Evolutionary conservation across 2,113 vertebrate genomes (phyloP), one percentile per base, ranked within the genome.

Genomic region (Datnioides undecimradiatus): DNA sequence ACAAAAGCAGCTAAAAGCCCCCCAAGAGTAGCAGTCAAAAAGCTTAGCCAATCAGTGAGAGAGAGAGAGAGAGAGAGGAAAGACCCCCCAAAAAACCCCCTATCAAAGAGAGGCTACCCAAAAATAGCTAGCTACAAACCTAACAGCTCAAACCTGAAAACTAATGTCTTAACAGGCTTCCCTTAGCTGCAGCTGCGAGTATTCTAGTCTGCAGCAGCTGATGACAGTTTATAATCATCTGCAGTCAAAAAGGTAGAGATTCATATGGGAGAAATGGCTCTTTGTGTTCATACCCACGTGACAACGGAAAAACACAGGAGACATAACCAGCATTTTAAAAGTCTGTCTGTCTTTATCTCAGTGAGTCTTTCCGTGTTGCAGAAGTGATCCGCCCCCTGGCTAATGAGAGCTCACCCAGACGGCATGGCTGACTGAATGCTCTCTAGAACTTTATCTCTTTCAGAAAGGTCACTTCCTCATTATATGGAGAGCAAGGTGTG

Each of bases 401-500:
- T 38, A 36, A 43, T 6, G 4, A 34, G 27, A 55, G 40, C 12
- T 43, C 21, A 17, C 13, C 27, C 25, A 38, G 45, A 38, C 17
- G 46, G 63, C 41, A 40, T 0, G 2, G 8, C 36, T 49, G 54
- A 84, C 25, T 67, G 63, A 34, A 73, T 6, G 21, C 19, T 72
- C n/a, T 64, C 14, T 12, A 19, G 16, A 27, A 19, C 31, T 43
- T 69, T 31, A n/a, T 64, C 49, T 72, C 7, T 73, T 34, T 52
- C 34, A 43, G 13, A 76, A 82, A 68, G 63, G 46, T 66, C 62
- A 80, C 16, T 64, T 77, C 65, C 66, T 80, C 40, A 38, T 86
- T 57, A 29, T 43, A 40, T 3, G 25, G n/a, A 41, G 21, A 65
- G 12, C 10, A 6, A 49, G 7, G 17, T 23, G 8, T 54, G 3